Conservation (phyloP, 2,113 vertebrate species). For the Planiliza haematocheilus region DNA sequence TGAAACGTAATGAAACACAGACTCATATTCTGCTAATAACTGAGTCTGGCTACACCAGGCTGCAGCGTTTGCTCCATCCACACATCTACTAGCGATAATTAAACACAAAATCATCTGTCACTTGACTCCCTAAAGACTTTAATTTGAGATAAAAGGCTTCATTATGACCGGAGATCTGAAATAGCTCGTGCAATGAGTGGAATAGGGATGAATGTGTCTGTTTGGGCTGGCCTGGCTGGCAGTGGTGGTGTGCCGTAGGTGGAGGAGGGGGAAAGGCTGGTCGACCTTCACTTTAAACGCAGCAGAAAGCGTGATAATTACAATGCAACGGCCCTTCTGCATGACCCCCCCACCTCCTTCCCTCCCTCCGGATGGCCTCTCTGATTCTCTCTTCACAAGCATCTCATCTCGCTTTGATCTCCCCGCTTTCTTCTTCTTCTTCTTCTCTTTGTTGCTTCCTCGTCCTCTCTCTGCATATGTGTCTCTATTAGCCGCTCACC, state of each 20-base stretch:
- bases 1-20: no score
- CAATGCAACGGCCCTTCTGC: slow-evolving; percentile 35
- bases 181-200: not conserved
- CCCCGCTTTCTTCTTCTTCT: not conserved
- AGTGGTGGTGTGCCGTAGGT: slow-evolving; percentile 4
- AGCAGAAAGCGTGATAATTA: slow-evolving; percentile 64
- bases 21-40: no score
- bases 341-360: no score
- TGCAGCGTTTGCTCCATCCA: no score
- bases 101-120: no score
- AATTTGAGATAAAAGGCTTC: no score
- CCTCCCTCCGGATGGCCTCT: slow-evolving; percentile 14
- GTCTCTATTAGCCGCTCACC: slow-evolving; percentile 40
- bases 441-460: not conserved
- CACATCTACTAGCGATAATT: no score
- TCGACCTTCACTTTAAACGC: slow-evolving; percentile 55
- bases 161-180: no score
- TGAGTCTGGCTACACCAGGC: no score
- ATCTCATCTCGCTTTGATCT: slow-evolving; percentile 38
- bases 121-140: no score
- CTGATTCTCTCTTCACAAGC: slow-evolving; percentile 35
- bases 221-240: slow-evolving; percentile 15
- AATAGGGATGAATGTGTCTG: slow-evolving; percentile 16
- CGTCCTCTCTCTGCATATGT: not conserved
- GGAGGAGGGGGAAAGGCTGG: slow-evolving; percentile 36